Evolutionary conservation across 2,888 invertebrate genomes (phyloP).

Genomic region (Cerceris ruficornis): DNA sequence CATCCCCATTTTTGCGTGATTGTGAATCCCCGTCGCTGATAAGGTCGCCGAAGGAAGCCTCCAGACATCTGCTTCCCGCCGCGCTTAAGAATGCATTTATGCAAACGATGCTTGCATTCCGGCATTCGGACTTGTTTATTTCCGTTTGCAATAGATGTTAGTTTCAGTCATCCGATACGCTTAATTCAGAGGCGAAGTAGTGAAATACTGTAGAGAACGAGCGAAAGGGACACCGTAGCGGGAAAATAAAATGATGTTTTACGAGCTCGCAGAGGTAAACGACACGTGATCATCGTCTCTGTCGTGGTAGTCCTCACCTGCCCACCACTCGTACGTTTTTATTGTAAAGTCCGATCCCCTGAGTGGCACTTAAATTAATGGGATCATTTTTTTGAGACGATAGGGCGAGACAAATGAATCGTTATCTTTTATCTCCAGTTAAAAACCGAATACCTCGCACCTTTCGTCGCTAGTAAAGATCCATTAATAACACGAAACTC

Average conservation of each 20-base stretch:
- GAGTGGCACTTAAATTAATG: constrained; percentile 59
- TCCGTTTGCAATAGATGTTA: not conserved
- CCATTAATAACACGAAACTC: not conserved
- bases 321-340: constrained; percentile 65
- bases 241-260: constrained; percentile 13
- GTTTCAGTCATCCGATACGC: not conserved
- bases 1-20: too few species aligned
- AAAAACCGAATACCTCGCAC: constrained; percentile 67
- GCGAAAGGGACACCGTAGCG: not conserved
- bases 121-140: not conserved
- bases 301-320: constrained; percentile 56
- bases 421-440: constrained; percentile 62
- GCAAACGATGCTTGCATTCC: constrained; percentile 1
- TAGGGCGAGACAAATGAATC: constrained; percentile 11
- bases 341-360: constrained; percentile 66
- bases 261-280: constrained; percentile 24
- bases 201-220: not conserved
- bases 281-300: constrained; percentile 34
- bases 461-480: constrained; percentile 51
- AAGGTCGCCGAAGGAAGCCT: not conserved
- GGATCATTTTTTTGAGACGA: constrained; percentile 31
- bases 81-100: not conserved
- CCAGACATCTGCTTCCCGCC: not conserved
- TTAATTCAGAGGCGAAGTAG: not conserved
- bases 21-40: too few species aligned